These are phyloP conservation scores for Fulmarus glacialis DNA, from an alignment of 2,113 vertebrate genomes.

Conservation along the genomic window DNA sequence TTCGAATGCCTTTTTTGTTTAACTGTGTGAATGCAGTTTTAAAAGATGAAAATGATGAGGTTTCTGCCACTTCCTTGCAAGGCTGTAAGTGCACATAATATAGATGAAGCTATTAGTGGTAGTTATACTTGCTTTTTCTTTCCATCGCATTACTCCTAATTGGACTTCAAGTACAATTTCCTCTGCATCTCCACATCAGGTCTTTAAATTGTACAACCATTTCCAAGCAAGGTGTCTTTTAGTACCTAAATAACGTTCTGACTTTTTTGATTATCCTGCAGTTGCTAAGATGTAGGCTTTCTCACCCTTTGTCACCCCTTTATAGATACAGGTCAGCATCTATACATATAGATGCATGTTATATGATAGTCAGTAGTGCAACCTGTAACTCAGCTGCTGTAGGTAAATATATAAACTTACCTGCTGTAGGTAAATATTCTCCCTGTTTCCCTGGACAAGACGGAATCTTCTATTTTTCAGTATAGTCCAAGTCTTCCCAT, in stretches of 20 bases:
- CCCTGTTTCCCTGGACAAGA: background rate
- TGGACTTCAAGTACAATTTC: background rate
- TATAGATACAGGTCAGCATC: background rate
- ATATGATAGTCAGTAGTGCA: background rate
- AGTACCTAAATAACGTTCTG: background rate
- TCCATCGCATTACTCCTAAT: background rate
- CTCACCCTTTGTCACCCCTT: background rate
- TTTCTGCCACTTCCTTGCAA: background rate
- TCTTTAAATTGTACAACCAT: background rate
- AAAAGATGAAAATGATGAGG: background rate
- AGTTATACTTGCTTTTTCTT: background rate
- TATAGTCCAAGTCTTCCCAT: background rate
- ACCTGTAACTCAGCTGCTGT: background rate
- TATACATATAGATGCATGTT: background rate
- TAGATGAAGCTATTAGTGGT: background rate
- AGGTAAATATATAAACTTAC: background rate
- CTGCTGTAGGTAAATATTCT: background rate
- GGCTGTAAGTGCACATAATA: background rate
- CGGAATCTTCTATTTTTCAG: background rate
- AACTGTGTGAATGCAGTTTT: background rate
- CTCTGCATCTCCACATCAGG: background rate
- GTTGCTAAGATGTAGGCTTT: background rate
- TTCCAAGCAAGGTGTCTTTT: background rate
- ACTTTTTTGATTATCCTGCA: background rate
- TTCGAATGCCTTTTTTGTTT: background rate